Conservation (phyloP, 2,113 vertebrate genomes). For the Eonycteris spelaea region DNA sequence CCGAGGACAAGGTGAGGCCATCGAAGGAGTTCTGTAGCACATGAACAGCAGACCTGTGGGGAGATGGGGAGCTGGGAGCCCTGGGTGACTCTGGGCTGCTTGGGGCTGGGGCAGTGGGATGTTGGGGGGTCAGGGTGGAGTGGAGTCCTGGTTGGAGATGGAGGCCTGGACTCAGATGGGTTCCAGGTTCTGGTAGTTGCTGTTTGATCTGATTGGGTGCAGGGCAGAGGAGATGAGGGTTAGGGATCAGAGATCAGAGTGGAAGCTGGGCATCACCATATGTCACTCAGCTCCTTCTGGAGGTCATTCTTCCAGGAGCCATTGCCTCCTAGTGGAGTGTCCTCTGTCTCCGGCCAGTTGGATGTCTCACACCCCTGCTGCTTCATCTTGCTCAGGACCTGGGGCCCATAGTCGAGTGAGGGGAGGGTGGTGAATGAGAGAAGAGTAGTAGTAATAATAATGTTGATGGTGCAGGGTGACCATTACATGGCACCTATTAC, state of each 20-base stretch:
- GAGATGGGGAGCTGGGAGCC: not conserved
- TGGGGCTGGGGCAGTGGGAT: not conserved
- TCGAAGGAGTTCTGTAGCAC: conserved; percentile 67
- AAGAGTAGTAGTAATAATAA: not conserved
- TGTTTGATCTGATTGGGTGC: not conserved
- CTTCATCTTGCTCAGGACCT: conserved; percentile 77
- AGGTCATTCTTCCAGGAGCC: conserved; percentile 42
- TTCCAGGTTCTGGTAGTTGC: not conserved
- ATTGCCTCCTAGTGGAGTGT: not conserved
- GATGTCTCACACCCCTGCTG: conserved; percentile 33
- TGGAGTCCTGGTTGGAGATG: not conserved
- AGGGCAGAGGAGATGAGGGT: not conserved
- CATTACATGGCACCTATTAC: not conserved
- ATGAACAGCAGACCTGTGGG: conserved; percentile 66
- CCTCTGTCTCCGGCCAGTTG: not conserved
- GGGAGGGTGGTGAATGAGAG: not conserved
- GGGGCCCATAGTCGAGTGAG: not conserved
- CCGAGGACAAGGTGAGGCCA: not conserved
- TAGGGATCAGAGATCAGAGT: not conserved
- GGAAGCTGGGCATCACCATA: conserved; percentile 65
- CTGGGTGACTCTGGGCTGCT: not conserved
- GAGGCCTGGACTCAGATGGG: not conserved
- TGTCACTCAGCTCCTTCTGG: conserved; percentile 72
- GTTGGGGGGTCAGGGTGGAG: not conserved
- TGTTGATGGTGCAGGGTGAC: not conserved